Conservation (phyloP, 2,113 vertebrate genomes). For the Naja naja region DNA sequence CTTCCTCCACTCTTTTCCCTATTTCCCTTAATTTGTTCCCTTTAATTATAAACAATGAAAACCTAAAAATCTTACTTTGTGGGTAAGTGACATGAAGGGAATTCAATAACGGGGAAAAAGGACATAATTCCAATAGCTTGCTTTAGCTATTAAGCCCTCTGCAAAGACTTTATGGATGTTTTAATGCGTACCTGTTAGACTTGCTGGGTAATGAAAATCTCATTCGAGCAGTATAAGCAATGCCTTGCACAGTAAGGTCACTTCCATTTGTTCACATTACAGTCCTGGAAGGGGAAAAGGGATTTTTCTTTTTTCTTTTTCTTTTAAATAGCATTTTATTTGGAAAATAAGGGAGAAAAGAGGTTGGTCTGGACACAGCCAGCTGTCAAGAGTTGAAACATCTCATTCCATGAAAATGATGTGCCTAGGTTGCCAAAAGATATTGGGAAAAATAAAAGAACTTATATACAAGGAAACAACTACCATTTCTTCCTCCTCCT, state of each 20-base stretch:
- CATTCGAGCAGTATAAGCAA: constrained; percentile 64
- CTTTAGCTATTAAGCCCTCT: constrained; percentile 65
- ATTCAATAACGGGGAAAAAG: constrained; percentile 60
- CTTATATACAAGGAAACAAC: not conserved
- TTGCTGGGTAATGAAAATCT: constrained; percentile 68
- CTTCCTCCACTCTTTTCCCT: not conserved
- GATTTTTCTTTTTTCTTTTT: not conserved
- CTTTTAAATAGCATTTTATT: not conserved
- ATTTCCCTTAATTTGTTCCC: not conserved
- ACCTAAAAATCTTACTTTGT: not conserved
- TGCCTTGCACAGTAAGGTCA: constrained; percentile 57
- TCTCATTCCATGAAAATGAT: not conserved
- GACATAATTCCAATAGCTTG: constrained; percentile 64
- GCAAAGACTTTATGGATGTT: constrained; percentile 60
- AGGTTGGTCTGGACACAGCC: constrained; percentile 10
- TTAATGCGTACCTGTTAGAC: constrained; percentile 63
- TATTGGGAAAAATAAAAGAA: too few relatives aligned
- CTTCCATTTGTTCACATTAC: constrained; percentile 67
- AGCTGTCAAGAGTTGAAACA: not conserved
- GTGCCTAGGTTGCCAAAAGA: not conserved
- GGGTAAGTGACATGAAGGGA: constrained; percentile 36
- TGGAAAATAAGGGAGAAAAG: accelerated
- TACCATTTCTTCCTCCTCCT: not conserved
- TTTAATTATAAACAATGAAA: not conserved
- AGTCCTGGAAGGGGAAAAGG: constrained; percentile 50